Percentiles rank a stretch among this genome's conserved stretches.
Conservation (phyloP, 1,140 invertebrate genomes). For the Zophobas atratus region DNA sequence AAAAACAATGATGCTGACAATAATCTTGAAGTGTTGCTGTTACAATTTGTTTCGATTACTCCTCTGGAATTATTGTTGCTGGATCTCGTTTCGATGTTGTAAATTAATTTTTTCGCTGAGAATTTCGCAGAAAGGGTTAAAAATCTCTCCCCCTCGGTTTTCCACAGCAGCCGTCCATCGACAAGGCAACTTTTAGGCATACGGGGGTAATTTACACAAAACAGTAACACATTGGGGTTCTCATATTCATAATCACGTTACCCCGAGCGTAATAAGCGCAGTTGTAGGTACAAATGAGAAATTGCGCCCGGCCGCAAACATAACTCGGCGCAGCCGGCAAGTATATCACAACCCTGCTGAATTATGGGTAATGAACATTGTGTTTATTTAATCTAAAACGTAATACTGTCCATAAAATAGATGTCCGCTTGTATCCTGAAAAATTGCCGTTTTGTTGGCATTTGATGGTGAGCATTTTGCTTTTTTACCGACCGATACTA, state of each 20-base stretch:
- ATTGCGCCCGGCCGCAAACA: slow-evolving; percentile 61
- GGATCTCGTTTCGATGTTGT: too few species aligned
- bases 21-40: too few species aligned
- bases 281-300: slow-evolving; percentile 66
- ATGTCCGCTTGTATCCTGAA: slow-evolving; percentile 41
- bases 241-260: slow-evolving; percentile 67
- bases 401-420: slow-evolving; percentile 44
- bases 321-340: slow-evolving; percentile 61
- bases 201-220: slow-evolving; percentile 26
- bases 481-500: slow-evolving; percentile 31
- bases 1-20: too few species aligned
- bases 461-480: slow-evolving; percentile 35
- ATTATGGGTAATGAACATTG: slow-evolving; percentile 59
- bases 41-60: too few species aligned
- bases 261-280: slow-evolving; percentile 64
- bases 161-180: not conserved
- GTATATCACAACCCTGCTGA: slow-evolving; percentile 62
- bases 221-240: slow-evolving; percentile 54
- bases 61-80: too few species aligned
- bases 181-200: not conserved
- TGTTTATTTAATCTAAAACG: slow-evolving; percentile 52
- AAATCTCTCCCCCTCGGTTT: too few species aligned
- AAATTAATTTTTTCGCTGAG: too few species aligned
- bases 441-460: slow-evolving; percentile 43
- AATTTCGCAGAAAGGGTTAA: too few species aligned